These are phyloP conservation scores for Pseudomyrmex gracilis DNA, from an alignment of 1,140 invertebrate genomes.

Conservation along the genomic window DNA sequence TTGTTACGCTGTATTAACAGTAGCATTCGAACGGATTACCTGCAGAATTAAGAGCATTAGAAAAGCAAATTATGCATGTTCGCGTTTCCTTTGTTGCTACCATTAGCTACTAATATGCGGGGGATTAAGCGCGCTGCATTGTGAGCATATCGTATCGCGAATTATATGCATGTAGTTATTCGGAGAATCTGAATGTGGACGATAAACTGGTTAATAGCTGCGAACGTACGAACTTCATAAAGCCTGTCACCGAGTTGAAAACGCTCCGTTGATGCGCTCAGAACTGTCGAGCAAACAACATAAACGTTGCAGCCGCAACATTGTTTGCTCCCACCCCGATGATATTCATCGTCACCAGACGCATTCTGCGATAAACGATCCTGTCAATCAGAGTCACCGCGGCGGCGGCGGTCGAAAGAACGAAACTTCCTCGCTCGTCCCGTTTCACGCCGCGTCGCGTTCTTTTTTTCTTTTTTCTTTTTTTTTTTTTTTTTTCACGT, in stretches of 20 bases:
- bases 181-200: constrained; percentile 32
- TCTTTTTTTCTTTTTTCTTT: background rate
- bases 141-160: background rate
- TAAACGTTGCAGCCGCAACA: background rate
- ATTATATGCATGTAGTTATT: constrained; percentile 28
- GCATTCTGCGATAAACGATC: constrained; percentile 26
- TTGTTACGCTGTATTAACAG: background rate
- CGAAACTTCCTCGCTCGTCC: constrained; percentile 56
- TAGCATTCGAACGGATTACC: background rate
- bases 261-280: constrained; percentile 36
- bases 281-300: constrained; percentile 39
- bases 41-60: background rate
- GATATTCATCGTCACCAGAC: constrained; percentile 36
- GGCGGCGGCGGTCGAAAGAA: constrained; percentile 14
- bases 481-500: constrained; percentile 28
- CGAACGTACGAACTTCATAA: constrained; percentile 47
- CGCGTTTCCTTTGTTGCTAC: background rate
- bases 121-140: background rate
- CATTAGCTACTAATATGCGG: background rate
- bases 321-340: constrained; percentile 20
- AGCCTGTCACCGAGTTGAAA: constrained; percentile 49
- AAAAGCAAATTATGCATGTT: background rate
- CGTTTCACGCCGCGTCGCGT: constrained; percentile 49
- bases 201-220: constrained; percentile 51
- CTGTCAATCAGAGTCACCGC: constrained; percentile 16